Conservation (phyloP, 2,113 vertebrate genomes). For the Telmatochromis brichardi region DNA sequence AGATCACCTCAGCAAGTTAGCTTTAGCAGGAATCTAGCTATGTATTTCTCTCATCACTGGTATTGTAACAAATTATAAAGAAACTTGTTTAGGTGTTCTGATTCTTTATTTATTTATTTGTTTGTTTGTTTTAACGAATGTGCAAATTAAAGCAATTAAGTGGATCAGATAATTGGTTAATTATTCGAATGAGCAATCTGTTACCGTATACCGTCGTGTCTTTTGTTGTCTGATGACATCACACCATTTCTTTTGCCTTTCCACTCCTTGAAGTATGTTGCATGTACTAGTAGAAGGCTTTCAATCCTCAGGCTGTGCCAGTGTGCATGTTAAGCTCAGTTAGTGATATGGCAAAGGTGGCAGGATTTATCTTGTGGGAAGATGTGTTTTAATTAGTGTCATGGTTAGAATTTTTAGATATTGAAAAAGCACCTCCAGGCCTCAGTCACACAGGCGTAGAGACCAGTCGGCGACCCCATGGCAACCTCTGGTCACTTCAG, state of each 20-base stretch:
- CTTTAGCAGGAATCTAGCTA: neutral
- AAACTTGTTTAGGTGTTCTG: neutral
- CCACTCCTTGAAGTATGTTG: neutral
- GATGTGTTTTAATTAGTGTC: neutral
- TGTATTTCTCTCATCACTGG: neutral
- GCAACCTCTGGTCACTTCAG: neutral
- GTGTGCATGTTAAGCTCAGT: neutral
- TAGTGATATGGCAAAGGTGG: neutral
- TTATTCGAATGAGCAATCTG: neutral
- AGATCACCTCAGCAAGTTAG: neutral
- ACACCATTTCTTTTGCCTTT: neutral
- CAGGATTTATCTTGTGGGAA: neutral
- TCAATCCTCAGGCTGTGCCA: neutral
- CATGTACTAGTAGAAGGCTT: neutral
- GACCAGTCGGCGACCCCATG: fast-evolving
- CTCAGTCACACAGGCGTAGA: neutral
- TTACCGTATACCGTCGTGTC: neutral
- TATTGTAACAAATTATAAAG: neutral
- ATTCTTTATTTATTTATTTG: fast-evolving
- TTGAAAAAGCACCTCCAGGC: neutral
- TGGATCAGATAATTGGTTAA: neutral
- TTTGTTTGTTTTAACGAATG: neutral
- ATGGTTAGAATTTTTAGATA: neutral
- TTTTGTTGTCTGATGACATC: neutral
- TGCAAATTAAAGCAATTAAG: neutral